Base-by-base conservation (phyloP, 1,140 invertebrate genomes). In the Drosophila pectinifera region DNA sequence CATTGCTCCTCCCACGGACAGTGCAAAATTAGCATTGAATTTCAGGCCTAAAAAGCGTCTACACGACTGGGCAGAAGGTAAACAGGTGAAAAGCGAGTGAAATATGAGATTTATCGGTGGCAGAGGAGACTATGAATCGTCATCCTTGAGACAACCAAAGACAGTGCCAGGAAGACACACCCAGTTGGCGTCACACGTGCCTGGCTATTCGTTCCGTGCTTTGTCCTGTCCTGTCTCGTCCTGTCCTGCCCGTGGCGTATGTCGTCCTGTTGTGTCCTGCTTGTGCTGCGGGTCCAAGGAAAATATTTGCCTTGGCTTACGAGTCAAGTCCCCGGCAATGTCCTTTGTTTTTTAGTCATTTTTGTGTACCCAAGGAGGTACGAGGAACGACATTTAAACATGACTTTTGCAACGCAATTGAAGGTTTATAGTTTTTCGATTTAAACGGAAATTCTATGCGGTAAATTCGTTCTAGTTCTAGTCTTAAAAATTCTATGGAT, bases 61-160 rank as follows among this genome's bases (percentile, higher is more conserved):
- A 38, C 24, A 6, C 14, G 20, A 8, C 51, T 22, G 13, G 18
- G 8, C 14, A 11, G 26, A 31, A 38, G 39, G 55, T 41, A 72
- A 56, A 54, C 49, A 54, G 56, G 26, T 45, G 31, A 38, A 57
- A 65, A 46, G 42, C 68, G 41, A 82, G 43, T 76, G 83, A 89
- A 88, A 89, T 88, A 65, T 49, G 83, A 88, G 83, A 88, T 89
- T 88, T 88, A 73, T 88, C 56, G 72, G 39, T 34, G 14, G 49
- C 28, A 8, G 43, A 41, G 20, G 54, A 72, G 20, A 62, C 62
- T 48, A 8, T 5, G 58, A 65, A 63, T 69, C 48, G 59, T 67
- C 46, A 57, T 41, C 41, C 59, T 65, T 68, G 26, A 65, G 41
- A 59, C 43, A 43, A 10, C 36, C 28, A 51, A 51, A 51, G 49